Evolutionary conservation across 2,797 vertebrate species (phyloP).

Genomic region (Peromyscus melanophrys): DNA sequence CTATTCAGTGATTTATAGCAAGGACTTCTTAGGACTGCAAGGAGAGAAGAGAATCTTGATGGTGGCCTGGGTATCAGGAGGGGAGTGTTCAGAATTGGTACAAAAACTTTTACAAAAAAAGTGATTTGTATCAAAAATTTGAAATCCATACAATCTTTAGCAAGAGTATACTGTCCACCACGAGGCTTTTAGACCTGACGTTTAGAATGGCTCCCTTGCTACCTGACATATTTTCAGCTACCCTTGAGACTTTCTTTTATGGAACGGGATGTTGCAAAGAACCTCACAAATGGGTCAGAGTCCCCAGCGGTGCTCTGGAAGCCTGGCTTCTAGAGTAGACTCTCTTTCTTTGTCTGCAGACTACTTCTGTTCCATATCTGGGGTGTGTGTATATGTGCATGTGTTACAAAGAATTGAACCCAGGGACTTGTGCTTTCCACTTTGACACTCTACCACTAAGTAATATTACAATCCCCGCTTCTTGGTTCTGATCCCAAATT

Average conservation of each 20-base stretch:
- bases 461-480: background rate
- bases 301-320: slow-evolving; percentile 56
- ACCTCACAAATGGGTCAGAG: slow-evolving; percentile 79
- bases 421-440: background rate
- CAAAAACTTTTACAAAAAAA: slow-evolving; percentile 27
- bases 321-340: slow-evolving; percentile 16
- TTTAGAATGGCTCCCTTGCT: slow-evolving; percentile 76
- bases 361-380: background rate
- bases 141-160: slow-evolving; percentile 16
- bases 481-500: slow-evolving; percentile 62
- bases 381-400: background rate
- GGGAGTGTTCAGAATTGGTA: slow-evolving; percentile 23
- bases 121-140: slow-evolving; percentile 44
- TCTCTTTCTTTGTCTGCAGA: background rate
- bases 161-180: slow-evolving; percentile 1
- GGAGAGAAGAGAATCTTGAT: slow-evolving; percentile 44
- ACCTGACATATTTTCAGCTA: slow-evolving; percentile 81
- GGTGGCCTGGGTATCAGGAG: background rate
- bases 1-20: slow-evolving; percentile 36
- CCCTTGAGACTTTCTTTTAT: slow-evolving; percentile 73
- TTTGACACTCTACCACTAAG: background rate
- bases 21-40: slow-evolving; percentile 19
- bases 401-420: background rate
- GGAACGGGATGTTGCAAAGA: slow-evolving; percentile 55
- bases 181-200: slow-evolving; percentile 37